These are phyloP conservation scores for Pomatostomus ruficeps DNA, from an alignment of 2,113 vertebrate species.

Conservation along the genomic window DNA sequence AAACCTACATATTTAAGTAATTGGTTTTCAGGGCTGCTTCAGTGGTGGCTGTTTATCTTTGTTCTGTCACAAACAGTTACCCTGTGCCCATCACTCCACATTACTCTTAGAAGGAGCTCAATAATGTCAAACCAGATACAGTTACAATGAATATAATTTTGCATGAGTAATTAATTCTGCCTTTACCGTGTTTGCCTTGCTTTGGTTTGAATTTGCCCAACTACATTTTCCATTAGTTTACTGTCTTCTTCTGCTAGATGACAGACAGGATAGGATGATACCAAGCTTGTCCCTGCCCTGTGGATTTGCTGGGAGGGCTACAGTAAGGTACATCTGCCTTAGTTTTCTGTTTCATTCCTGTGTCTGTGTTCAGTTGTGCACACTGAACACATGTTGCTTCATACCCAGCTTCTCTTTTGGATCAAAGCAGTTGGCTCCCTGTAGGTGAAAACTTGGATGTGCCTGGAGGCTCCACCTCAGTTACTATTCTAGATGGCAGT, in stretches of 20 bases:
- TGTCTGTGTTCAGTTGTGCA: accelerated
- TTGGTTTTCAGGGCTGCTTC: not conserved
- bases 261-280: not conserved
- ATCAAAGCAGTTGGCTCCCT: not conserved
- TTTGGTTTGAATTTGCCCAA: constrained; percentile 9
- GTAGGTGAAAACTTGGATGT: not conserved
- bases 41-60: not conserved
- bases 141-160: not conserved
- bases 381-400: accelerated
- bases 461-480: not conserved
- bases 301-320: not conserved
- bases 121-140: not conserved
- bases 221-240: not conserved
- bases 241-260: not conserved
- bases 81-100: not conserved
- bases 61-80: not conserved
- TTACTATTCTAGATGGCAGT: not conserved
- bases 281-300: not conserved
- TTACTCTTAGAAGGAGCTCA: not conserved
- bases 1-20: not conserved
- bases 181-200: not conserved
- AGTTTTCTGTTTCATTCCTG: not conserved
- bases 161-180: not conserved
- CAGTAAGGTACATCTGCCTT: not conserved
- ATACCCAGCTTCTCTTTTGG: not conserved